Evolutionary conservation across 2,113 vertebrate genomes (phyloP).

Genomic region (Toxotes chatareus): DNA sequence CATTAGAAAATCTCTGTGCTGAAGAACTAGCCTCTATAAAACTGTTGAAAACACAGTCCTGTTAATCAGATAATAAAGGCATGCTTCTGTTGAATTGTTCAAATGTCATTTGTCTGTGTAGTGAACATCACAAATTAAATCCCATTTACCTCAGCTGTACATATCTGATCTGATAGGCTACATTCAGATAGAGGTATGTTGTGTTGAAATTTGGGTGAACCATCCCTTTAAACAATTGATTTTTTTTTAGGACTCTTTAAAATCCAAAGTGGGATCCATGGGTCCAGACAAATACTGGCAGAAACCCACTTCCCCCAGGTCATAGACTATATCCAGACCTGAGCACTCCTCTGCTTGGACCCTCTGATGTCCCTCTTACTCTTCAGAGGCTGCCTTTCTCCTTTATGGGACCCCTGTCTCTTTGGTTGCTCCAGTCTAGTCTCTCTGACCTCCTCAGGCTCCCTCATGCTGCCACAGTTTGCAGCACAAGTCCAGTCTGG

Average conservation of each 20-base stretch:
- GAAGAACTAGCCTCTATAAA: too few species aligned
- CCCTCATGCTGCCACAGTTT: constrained; percentile 56
- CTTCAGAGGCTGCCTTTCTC: constrained; percentile 54
- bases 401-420: constrained; percentile 36
- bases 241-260: neutral
- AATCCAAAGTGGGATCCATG: neutral
- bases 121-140: too few species aligned
- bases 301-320: neutral
- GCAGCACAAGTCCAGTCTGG: constrained; percentile 77
- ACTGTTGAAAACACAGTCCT: too few species aligned
- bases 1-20: too few species aligned
- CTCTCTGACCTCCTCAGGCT: constrained; percentile 29
- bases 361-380: constrained; percentile 58
- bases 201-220: neutral
- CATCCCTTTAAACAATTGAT: neutral
- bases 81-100: too few species aligned
- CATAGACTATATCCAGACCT: constrained; percentile 81
- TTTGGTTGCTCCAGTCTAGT: neutral
- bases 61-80: too few species aligned
- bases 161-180: too few species aligned
- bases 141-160: too few species aligned
- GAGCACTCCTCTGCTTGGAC: constrained; percentile 73
- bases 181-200: too few species aligned
- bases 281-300: neutral
- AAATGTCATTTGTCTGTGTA: too few species aligned